phyloP scores from a whole-genome alignment of 2,888 invertebrate species.

The Conops quadrifasciatus region DNA sequence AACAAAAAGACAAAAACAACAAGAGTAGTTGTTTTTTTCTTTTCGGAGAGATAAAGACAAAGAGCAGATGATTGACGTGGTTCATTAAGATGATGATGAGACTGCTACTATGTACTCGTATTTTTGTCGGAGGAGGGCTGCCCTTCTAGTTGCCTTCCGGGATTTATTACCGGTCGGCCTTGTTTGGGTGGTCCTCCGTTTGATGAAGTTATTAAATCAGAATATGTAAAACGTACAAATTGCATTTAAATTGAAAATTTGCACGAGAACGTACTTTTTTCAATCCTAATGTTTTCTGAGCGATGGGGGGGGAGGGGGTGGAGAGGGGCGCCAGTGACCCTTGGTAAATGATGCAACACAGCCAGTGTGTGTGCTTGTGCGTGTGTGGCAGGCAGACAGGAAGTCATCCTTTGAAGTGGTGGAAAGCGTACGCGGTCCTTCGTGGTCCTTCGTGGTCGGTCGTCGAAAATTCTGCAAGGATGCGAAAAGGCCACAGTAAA shows the following conservation, averaged over 20 bases:
- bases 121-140: no score
- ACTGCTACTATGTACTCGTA: neutral
- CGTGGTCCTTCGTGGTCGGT: no score
- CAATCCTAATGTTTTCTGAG: no score
- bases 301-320: neutral
- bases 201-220: slow-evolving; percentile 29
- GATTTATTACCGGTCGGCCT: neutral
- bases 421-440: no score
- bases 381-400: no score
- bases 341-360: neutral
- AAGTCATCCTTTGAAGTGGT: no score
- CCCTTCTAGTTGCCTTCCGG: neutral
- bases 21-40: neutral
- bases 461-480: no score
- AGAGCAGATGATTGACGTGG: slow-evolving; percentile 1
- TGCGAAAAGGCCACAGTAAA: no score
- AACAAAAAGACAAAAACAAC: neutral
- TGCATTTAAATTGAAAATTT: slow-evolving; percentile 40
- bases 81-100: slow-evolving; percentile 10
- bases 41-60: neutral
- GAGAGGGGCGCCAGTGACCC: neutral
- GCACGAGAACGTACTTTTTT: slow-evolving; percentile 10
- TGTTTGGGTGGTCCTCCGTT: neutral
- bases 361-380: no score
- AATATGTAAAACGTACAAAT: slow-evolving; percentile 21